phyloP scores from a whole-genome alignment of 2,797 vertebrate genomes.

The Myioborus melanocephalus region DNA sequence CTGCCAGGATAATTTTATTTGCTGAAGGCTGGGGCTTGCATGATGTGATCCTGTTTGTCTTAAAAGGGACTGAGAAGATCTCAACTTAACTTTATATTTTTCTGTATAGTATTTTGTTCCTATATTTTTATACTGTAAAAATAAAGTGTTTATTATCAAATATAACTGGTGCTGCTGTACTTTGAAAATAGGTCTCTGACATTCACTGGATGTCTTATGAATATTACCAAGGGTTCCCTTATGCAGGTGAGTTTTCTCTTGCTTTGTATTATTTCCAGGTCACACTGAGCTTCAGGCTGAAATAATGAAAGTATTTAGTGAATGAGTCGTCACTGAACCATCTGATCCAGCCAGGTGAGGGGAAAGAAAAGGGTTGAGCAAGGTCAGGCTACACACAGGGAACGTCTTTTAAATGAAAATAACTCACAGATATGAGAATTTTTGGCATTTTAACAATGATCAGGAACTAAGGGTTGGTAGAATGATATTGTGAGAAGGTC shows the following conservation, averaged over 20 bases:
- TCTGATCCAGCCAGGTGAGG: neutral
- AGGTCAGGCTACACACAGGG: neutral
- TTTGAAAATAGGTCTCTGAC: neutral
- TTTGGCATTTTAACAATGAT: neutral
- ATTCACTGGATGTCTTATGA: neutral
- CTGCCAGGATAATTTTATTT: neutral
- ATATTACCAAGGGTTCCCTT: rapidly evolving
- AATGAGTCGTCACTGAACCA: rapidly evolving
- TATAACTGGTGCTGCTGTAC: neutral
- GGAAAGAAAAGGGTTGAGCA: neutral
- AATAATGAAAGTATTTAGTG: neutral
- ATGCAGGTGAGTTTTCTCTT: neutral
- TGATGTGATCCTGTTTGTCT: neutral
- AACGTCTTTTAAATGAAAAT: neutral
- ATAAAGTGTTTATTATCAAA: conserved; percentile 63
- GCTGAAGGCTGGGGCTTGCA: neutral
- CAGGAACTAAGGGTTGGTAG: neutral
- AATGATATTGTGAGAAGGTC: neutral
- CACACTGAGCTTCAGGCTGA: neutral
- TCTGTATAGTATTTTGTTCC: conserved; percentile 13
- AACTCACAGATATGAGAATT: neutral
- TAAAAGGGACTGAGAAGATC: neutral
- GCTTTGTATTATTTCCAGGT: neutral
- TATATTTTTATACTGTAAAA: conserved; percentile 65
- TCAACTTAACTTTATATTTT: conserved; percentile 2